Conservation (phyloP, 2,113 vertebrate genomes). For the Colossoma macropomum region DNA sequence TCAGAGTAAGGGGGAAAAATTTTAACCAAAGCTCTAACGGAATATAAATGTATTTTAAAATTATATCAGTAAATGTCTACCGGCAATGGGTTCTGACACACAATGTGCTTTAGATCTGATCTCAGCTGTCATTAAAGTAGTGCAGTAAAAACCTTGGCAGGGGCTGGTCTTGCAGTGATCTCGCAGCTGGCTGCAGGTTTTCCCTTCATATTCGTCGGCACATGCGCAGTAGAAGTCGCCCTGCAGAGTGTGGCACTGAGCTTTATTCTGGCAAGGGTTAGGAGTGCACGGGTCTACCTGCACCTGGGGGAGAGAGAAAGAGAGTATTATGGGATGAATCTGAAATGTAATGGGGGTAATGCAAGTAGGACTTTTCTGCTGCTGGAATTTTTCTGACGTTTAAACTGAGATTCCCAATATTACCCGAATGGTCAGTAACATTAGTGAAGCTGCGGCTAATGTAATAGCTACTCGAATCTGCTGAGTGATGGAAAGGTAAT, state of each 20-base stretch:
- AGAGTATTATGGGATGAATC: background rate
- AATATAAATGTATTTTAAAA: too few relatives aligned
- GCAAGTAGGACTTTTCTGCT: background rate
- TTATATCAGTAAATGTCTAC: too few relatives aligned
- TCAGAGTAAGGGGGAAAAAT: too few relatives aligned
- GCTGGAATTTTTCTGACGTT: too few relatives aligned
- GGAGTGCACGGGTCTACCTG: constrained; percentile 86
- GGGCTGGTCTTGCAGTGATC: constrained; percentile 89
- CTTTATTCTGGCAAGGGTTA: constrained; percentile 89
- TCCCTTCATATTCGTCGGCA: constrained; percentile 87
- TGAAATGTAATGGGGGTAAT: too few relatives aligned
- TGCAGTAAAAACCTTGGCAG: constrained; percentile 82
- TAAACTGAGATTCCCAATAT: too few relatives aligned
- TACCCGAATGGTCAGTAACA: too few relatives aligned
- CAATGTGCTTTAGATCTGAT: background rate
- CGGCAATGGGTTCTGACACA: background rate
- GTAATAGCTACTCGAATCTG: too few relatives aligned
- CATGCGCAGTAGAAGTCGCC: constrained; percentile 92
- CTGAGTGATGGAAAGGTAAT: too few relatives aligned
- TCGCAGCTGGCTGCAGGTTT: constrained; percentile 90
- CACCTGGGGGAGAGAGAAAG: constrained; percentile 70
- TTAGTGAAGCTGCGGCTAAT: too few relatives aligned
- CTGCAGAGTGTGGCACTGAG: constrained; percentile 82
- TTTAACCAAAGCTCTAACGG: too few relatives aligned
- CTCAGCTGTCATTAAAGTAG: background rate